Base-by-base conservation (phyloP, 2,113 vertebrate species). In the Pampusana beccarii region DNA sequence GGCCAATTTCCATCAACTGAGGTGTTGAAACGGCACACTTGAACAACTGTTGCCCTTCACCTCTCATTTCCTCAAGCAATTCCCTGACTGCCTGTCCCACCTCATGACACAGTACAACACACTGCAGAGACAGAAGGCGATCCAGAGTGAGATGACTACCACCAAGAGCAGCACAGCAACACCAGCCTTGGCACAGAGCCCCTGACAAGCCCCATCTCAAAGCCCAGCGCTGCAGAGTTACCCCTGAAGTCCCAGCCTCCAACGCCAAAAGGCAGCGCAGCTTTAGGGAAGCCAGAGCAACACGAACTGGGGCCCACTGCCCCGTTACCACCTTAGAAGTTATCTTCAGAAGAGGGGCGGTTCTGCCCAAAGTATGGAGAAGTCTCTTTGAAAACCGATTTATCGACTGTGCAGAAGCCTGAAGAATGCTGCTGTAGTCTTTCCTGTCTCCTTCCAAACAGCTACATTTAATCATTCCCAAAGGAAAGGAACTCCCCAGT, bases 221-320 rank as follows among this genome's bases (percentile, higher is more conserved):
- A 38, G 26, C 7, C 12, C 67, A 84, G 40, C 11, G 34, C 16
- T 1, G 10, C 44, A 91, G 61, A 42, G 2, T 3, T 6, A 19
- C 0, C 28, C 51, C 54, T 56, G 33, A 25, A 51, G n/a, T 5
- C 14, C 28, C 71, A 88, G 62, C 9, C 26, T 17, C 33, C 36
- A 11, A 2, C 0, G 2, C n/a, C 58, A 21, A 38, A 34, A 77
- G 21, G 25, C 20, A 20, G 15, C 1, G 4, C 36, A 67, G 26
- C 31, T 21, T 19, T 5, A 44, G 29, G n/a, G 58, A 86, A 77
- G 36, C 21, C 50, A 70, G 71, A 86, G 75, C 44, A 77, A 14
- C 25, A 24, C 6, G 54, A 92, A 23, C 36, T 42, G 44, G 23
- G n/a, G 54, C 6, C 51, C 61, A 29, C 21, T 74, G 34, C 38